Evolutionary conservation across 2,113 vertebrate species (phyloP).

Genomic region (Vulpes vulpes): DNA sequence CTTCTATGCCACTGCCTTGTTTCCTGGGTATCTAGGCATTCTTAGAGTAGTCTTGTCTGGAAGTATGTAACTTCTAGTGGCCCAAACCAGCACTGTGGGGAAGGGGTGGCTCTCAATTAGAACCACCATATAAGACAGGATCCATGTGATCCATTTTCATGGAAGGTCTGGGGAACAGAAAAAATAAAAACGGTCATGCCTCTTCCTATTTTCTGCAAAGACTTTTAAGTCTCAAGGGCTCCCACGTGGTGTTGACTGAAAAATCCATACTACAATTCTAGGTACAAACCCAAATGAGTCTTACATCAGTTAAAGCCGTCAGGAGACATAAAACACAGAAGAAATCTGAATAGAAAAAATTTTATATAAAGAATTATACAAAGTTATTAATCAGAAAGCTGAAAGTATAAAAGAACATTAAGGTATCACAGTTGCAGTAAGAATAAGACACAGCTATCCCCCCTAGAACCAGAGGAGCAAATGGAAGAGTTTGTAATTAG

Average conservation of each 20-base stretch:
- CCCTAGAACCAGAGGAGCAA: not conserved
- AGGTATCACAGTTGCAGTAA: not conserved
- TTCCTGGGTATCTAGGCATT: not conserved
- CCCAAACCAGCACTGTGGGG: not conserved
- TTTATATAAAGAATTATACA: not conserved
- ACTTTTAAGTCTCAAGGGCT: not conserved
- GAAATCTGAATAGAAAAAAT: constrained; percentile 38
- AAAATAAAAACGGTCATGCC: not conserved
- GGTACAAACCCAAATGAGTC: not conserved
- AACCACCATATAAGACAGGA: not conserved
- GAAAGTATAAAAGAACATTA: constrained; percentile 14
- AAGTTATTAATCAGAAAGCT: not conserved
- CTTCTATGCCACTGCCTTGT: not conserved
- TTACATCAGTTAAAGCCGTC: not conserved
- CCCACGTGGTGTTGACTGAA: not conserved
- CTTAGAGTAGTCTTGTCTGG: not conserved
- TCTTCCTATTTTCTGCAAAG: constrained; percentile 33
- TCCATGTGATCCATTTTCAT: not conserved
- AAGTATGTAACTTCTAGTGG: not conserved
- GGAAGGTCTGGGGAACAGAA: not conserved
- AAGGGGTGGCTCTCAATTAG: not conserved
- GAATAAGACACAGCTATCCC: not conserved
- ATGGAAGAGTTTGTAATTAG: not conserved
- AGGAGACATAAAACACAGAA: not conserved
- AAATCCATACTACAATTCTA: not conserved